Base-by-base conservation (phyloP, 1,140 invertebrate genomes). In the Sminthurinus signatus region DNA sequence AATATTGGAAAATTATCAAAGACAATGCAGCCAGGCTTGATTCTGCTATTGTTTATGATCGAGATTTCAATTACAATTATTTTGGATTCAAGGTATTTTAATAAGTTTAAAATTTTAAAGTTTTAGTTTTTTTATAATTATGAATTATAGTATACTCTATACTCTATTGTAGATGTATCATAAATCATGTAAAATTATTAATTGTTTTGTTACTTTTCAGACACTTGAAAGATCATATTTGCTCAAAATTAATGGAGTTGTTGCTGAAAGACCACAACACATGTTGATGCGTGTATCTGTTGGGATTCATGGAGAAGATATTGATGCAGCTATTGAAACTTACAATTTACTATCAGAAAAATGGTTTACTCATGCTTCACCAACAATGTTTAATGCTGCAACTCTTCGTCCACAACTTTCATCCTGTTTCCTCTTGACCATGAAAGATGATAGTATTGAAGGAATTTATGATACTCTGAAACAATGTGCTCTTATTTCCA, bases 251-350 rank as follows among this genome's bases (percentile, higher is more conserved):
- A 84, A 95, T 77, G 87, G 87, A 0, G 96, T 96, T 83, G 88
- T 97, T 51, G 93, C 85, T 4, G 96, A 99, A 76, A 81, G 96
- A 44, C 97, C 97, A 0, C 96, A 99, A 74, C 95, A 99, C 65
- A 94, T 99, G 94, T 78, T 99, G 50, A 99, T 99, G 96, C 80
- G 97, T 74, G 96, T 98, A 15, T 79, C 96, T 25, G 87, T 99
- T 65, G 96, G 94, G 17, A 98, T 99, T 73, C 96, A 99, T 77
- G 87, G 87, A 14, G 87, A 95, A 68, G 89, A 99, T 74, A 89
- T 99, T 60, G 89, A 96, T 70, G 81, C 85, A 28, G 94, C 87
- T 25, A 94, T 99, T 71, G 91, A 98, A 80, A 98, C 96, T 0
- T 99, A 99, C 75, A 95, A 99, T 77, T 81, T 92, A 43, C 78